phyloP scores from a whole-genome alignment of 2,113 vertebrate species.

The Calyptommatus sinebrachiatus region DNA sequence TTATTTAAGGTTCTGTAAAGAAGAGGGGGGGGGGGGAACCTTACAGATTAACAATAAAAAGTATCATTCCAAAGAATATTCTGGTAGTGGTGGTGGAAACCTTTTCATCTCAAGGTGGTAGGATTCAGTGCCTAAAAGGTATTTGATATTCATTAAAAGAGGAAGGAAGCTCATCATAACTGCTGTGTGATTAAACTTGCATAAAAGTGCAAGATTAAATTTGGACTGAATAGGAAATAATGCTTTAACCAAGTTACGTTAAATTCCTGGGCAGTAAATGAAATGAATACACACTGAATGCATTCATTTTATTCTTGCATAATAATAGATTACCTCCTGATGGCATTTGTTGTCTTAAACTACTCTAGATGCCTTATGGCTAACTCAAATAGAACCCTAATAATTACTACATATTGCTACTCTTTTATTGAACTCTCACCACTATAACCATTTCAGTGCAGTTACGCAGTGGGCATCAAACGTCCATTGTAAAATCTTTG shows the following conservation, averaged over 20 bases:
- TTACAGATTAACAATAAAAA: conserved; percentile 28
- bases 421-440: neutral
- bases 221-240: conserved; percentile 23
- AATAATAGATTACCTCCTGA: conserved; percentile 1
- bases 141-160: conserved; percentile 53
- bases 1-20: conserved; percentile 30
- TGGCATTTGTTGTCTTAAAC: neutral
- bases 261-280: conserved; percentile 27
- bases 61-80: neutral
- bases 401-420: neutral
- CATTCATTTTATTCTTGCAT: neutral
- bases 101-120: conserved; percentile 32
- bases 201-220: conserved; percentile 48
- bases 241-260: conserved; percentile 33
- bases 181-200: conserved; percentile 50
- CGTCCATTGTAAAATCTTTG: neutral
- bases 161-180: conserved; percentile 43
- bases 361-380: neutral
- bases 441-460: neutral
- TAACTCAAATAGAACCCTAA: neutral
- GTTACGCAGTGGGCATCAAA: neutral
- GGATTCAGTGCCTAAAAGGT: conserved; percentile 32
- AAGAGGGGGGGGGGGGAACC: neutral
- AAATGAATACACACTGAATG: neutral
- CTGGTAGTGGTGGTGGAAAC: conserved; percentile 10